phyloP scores from a whole-genome alignment of 35 echinoderm and acorn worm species.

The Apostichopus californicus region DNA sequence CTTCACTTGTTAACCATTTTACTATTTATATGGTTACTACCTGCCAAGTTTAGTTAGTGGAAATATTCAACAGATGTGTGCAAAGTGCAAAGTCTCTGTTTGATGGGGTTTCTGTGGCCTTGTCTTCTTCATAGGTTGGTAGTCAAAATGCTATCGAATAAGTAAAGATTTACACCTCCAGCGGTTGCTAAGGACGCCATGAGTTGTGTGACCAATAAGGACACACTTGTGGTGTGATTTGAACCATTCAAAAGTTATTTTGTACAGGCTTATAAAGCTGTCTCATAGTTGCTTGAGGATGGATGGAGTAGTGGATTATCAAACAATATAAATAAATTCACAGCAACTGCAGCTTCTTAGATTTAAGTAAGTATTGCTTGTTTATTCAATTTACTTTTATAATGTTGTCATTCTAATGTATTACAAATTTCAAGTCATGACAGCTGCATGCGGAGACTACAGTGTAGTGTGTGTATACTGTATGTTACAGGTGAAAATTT shows the following conservation, averaged over 20 bases:
- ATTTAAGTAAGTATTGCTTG: no score
- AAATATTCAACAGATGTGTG: neutral
- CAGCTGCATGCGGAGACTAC: no score
- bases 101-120: neutral
- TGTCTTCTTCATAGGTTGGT: neutral
- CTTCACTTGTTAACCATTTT: neutral
- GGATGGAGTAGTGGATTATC: no score
- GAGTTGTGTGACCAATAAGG: neutral
- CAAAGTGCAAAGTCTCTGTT: neutral
- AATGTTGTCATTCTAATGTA: no score
- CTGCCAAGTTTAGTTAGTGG: neutral
- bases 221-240: neutral
- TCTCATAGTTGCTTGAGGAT: no score
- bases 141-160: neutral
- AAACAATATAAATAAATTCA: no score
- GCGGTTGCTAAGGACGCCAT: conserved; percentile 5
- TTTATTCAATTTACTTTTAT: no score
- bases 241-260: neutral
- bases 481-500: no score
- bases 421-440: no score
- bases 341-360: no score
- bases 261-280: no score
- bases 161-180: neutral
- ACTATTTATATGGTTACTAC: neutral
- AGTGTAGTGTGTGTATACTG: no score